Percentiles rank a stretch among this genome's conserved stretches.
phyloP scores from a whole-genome alignment of 2,113 vertebrate genomes.

The Corythornis madagascariensis region DNA sequence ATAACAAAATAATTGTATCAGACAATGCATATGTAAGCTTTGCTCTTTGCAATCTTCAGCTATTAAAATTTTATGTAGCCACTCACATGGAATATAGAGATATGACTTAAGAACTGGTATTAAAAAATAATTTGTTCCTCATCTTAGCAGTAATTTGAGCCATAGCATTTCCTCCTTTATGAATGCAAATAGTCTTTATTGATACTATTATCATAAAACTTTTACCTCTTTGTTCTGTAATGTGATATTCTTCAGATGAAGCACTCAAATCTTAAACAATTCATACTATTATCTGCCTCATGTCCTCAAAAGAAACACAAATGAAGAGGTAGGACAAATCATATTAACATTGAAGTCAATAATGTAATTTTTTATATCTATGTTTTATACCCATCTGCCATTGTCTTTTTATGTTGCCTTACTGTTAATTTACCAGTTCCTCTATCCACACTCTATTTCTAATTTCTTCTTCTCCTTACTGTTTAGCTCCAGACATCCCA shows the following conservation, averaged over 20 bases:
- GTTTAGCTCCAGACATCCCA: neutral
- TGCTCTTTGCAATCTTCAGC: conserved; percentile 1
- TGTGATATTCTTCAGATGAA: neutral
- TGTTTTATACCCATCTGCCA: neutral
- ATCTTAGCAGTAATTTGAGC: neutral
- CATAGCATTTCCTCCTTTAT: neutral
- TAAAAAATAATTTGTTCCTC: neutral
- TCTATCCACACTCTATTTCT: neutral
- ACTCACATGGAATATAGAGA: neutral
- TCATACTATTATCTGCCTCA: neutral
- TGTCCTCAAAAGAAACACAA: neutral
- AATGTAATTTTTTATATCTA: neutral
- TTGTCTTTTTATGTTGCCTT: neutral
- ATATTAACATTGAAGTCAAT: neutral
- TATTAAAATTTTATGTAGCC: conserved; percentile 4
- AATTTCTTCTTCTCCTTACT: neutral
- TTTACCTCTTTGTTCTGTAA: neutral
- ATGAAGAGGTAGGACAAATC: neutral
- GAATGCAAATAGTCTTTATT: neutral
- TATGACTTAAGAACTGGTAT: neutral
- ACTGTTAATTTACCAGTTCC: neutral
- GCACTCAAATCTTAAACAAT: neutral
- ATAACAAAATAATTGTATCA: neutral
- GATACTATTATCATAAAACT: neutral
- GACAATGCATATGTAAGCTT: neutral